Conservation (phyloP, 2,113 vertebrate genomes). For the Marcusenius ussheri region DNA sequence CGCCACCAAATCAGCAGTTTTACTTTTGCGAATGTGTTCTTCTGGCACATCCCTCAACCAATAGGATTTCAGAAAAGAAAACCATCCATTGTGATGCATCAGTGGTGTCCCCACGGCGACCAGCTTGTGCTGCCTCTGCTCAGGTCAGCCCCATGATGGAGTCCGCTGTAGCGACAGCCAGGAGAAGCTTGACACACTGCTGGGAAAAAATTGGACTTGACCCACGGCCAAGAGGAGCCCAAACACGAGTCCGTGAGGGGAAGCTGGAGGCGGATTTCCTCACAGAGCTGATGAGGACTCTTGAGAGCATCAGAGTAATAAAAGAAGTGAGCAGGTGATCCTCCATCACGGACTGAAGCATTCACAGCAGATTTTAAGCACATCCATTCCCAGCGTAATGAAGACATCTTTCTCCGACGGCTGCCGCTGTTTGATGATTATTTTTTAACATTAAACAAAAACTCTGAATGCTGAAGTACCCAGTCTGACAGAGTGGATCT, state of each 20-base stretch:
- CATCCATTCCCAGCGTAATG: not conserved
- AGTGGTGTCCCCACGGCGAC: not conserved
- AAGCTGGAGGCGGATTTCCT: not conserved
- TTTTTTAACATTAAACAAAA: conserved; percentile 1
- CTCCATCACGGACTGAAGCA: not conserved
- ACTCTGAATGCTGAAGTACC: not conserved
- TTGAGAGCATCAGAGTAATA: not conserved
- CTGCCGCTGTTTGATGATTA: not conserved
- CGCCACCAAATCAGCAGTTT: not conserved
- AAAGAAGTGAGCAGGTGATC: not conserved
- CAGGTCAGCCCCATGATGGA: not conserved
- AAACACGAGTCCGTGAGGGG: not conserved
- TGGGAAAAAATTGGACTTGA: not conserved
- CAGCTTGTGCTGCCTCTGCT: not conserved
- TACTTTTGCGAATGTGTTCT: not conserved
- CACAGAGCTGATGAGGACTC: not conserved
- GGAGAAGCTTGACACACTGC: not conserved
- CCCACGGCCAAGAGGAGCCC: not conserved
- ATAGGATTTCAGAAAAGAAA: not conserved
- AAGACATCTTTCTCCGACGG: not conserved
- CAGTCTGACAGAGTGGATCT: not conserved
- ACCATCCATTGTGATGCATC: not conserved
- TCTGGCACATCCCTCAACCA: not conserved
- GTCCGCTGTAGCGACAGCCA: not conserved
- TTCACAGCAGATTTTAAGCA: not conserved